These are phyloP conservation scores for Clistopyga incitator DNA, from an alignment of 2,888 invertebrate genomes.

Conservation along the genomic window DNA sequence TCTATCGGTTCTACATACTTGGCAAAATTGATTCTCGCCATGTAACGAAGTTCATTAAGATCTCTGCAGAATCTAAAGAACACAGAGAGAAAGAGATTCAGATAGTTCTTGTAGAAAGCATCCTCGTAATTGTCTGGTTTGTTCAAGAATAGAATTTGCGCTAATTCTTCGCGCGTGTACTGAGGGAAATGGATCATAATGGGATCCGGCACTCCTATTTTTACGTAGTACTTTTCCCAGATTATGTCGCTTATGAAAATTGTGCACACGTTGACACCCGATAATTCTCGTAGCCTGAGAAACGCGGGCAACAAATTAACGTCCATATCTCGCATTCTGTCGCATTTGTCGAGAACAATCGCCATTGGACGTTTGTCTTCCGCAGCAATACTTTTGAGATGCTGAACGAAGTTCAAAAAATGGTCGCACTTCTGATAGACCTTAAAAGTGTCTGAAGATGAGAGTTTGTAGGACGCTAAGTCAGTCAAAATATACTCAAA, in stretches of 20 bases:
- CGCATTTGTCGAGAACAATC: conserved; percentile 92
- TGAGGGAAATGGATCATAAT: conserved; percentile 92
- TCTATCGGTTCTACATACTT: conserved; percentile 93
- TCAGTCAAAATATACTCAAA: conserved; percentile 90
- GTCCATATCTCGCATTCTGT: conserved; percentile 91
- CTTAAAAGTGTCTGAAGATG: conserved; percentile 81
- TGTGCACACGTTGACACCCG: conserved; percentile 89
- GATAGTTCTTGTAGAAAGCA: conserved; percentile 91
- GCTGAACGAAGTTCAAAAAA: conserved; percentile 88
- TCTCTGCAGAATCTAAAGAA: conserved; percentile 94
- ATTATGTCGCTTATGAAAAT: conserved; percentile 91
- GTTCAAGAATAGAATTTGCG: conserved; percentile 84
- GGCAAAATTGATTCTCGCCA: conserved; percentile 91
- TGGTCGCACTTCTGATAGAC: conserved; percentile 88
- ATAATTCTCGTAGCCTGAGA: conserved; percentile 90
- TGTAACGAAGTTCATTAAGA: conserved; percentile 92
- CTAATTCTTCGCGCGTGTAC: conserved; percentile 90
- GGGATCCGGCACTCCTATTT: conserved; percentile 89
- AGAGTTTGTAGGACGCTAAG: conserved; percentile 84
- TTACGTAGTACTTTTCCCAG: conserved; percentile 92
- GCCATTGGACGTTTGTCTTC: conserved; percentile 85
- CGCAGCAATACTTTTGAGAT: conserved; percentile 83
- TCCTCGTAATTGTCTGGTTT: conserved; percentile 81
- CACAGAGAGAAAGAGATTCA: conserved; percentile 93
- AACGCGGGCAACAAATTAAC: conserved; percentile 90